Evolutionary conservation across 2,113 vertebrate species (phyloP).

Genomic region (Haemorhous mexicanus): DNA sequence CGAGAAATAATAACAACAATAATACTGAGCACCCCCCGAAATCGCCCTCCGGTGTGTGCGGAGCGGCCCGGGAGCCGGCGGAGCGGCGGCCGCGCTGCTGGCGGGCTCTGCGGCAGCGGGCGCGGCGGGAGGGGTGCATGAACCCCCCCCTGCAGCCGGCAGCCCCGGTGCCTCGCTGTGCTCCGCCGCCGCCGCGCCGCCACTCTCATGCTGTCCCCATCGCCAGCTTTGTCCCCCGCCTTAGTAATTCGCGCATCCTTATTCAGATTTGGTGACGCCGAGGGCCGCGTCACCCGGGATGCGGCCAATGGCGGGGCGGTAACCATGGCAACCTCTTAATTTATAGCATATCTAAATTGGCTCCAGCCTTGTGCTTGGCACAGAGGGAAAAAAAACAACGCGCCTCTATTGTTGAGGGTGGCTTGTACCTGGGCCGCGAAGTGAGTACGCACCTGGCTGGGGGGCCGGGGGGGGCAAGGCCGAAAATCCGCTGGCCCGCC

Average conservation of each 20-base stretch:
- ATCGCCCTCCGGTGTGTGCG: background rate
- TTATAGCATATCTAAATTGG: conserved; percentile 89
- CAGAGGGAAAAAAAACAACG: conserved; percentile 79
- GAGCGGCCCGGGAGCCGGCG: background rate
- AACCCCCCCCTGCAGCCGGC: conserved; percentile 34
- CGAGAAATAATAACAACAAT: background rate
- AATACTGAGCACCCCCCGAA: background rate
- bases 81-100: background rate
- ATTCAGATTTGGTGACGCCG: conserved; percentile 91
- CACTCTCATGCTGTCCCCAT: conserved; percentile 86
- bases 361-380: conserved; percentile 74
- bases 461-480: background rate
- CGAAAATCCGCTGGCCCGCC: fast-evolving
- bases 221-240: conserved; percentile 86
- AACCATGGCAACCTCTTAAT: conserved; percentile 89
- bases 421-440: conserved; percentile 70
- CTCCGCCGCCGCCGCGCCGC: conserved; percentile 72
- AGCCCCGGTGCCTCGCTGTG: conserved; percentile 46
- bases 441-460: conserved; percentile 69
- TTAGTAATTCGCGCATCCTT: conserved; percentile 88
- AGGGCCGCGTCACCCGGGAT: conserved; percentile 69
- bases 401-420: conserved; percentile 77
- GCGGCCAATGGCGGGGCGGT: conserved; percentile 84
- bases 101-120: conserved; percentile 39
- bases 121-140: conserved; percentile 34